A percentile compares a stretch with the other conserved stretches of the same genome.
phyloP scores from a whole-genome alignment of 2,113 vertebrate genomes.

The Rissa tridactyla region DNA sequence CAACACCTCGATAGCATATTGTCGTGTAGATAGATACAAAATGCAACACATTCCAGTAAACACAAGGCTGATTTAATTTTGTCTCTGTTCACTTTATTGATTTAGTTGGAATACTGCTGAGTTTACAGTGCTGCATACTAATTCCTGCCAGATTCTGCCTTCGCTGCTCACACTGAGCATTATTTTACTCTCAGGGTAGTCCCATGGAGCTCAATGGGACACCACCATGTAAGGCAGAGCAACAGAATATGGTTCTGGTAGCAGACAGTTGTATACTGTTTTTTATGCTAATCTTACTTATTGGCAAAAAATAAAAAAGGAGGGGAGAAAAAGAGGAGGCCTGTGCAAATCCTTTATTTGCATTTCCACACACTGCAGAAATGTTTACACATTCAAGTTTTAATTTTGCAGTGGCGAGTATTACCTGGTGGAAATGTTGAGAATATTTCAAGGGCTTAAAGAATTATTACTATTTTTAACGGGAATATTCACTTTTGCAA shows the following conservation, averaged over 20 bases:
- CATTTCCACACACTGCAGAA: background rate
- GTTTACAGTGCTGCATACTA: conserved; percentile 36
- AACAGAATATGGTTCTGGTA: background rate
- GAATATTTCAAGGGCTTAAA: background rate
- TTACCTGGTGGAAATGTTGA: background rate
- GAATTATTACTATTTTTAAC: background rate
- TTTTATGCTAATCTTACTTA: background rate
- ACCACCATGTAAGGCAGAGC: background rate
- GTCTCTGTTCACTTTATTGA: conserved; percentile 54
- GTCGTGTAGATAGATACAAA: conserved; percentile 32
- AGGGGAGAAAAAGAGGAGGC: background rate
- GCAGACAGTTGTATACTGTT: background rate
- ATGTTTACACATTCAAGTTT: background rate
- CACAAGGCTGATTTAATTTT: conserved; percentile 56
- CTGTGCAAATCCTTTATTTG: background rate
- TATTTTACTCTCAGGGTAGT: conserved; percentile 2
- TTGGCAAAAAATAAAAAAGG: background rate
- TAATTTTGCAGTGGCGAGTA: background rate
- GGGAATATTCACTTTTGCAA: background rate
- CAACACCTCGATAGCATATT: conserved; percentile 18
- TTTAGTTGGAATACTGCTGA: conserved; percentile 60
- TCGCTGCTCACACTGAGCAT: conserved; percentile 1
- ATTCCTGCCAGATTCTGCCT: conserved; percentile 50
- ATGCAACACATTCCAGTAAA: conserved; percentile 53
- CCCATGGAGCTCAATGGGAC: background rate